These are phyloP conservation scores for Dunckerocampus dactyliophorus DNA, from an alignment of 2,113 vertebrate species.

Conservation along the genomic window DNA sequence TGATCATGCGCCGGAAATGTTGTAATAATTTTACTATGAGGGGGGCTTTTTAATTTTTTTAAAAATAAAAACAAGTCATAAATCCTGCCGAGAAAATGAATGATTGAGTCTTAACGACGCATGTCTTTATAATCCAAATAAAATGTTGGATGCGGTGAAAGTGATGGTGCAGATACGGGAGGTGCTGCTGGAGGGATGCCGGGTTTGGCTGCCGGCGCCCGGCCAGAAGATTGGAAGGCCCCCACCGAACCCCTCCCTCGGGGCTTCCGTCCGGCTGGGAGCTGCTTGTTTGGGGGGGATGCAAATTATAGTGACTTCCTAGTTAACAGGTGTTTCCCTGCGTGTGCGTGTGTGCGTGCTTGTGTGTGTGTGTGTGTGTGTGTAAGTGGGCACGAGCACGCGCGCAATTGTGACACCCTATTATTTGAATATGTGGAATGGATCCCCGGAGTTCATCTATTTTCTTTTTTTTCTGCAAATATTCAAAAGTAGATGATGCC, in stretches of 20 bases:
- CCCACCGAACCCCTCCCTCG: constrained; percentile 42
- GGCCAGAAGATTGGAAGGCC: constrained; percentile 40
- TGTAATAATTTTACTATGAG: not conserved
- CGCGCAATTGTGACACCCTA: not conserved
- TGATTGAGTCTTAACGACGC: not conserved
- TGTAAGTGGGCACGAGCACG: constrained; percentile 1
- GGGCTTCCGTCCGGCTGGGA: constrained; percentile 44
- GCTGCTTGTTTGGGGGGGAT: constrained; percentile 57
- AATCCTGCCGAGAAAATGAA: not conserved
- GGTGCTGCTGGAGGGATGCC: constrained; percentile 15
- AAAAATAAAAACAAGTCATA: not conserved
- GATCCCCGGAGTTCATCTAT: not conserved
- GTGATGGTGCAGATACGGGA: constrained; percentile 7
- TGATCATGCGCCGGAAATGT: not conserved
- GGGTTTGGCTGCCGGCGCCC: constrained; percentile 32
- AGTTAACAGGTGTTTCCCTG: constrained; percentile 77
- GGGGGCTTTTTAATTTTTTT: not conserved
- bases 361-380: constrained; percentile 11
- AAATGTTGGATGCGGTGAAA: not conserved
- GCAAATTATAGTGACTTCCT: constrained; percentile 62
- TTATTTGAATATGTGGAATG: not conserved
- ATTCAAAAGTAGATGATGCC: too few species aligned
- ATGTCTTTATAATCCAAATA: not conserved
- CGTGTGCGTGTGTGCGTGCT: too few species aligned
- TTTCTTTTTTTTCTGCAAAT: not conserved